phyloP scores from a whole-genome alignment of 2,113 vertebrate species.

The Chaetops frenatus region DNA sequence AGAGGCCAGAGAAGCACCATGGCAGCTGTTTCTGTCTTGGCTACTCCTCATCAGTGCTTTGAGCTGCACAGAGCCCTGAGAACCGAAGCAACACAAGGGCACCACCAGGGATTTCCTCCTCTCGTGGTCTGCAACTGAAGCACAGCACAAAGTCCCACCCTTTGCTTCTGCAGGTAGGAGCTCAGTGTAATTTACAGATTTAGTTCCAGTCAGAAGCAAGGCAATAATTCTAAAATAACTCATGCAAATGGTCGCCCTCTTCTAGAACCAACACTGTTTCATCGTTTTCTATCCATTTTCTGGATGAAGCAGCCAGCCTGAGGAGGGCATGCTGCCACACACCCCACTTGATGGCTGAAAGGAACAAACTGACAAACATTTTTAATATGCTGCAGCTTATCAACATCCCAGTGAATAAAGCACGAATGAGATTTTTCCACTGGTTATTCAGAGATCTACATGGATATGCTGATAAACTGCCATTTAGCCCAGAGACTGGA shows the following conservation, averaged over 20 bases:
- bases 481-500: not conserved
- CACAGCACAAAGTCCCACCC: not conserved
- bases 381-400: constrained; percentile 3
- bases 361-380: not conserved
- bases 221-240: not conserved
- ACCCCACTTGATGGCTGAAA: not conserved
- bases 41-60: not conserved
- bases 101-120: not conserved
- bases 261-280: not conserved
- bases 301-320: not conserved
- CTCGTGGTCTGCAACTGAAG: not conserved
- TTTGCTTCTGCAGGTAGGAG: not conserved
- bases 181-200: not conserved
- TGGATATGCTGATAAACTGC: not conserved
- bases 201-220: not conserved
- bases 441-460: not conserved
- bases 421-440: not conserved
- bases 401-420: not conserved
- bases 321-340: not conserved
- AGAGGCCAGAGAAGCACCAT: not conserved
- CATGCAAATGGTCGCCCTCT: not conserved
- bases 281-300: not conserved
- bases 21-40: not conserved
- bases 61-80: not conserved
- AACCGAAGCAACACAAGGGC: not conserved